Conservation (phyloP, 2,797 vertebrate species). For the Chelon auratus region DNA sequence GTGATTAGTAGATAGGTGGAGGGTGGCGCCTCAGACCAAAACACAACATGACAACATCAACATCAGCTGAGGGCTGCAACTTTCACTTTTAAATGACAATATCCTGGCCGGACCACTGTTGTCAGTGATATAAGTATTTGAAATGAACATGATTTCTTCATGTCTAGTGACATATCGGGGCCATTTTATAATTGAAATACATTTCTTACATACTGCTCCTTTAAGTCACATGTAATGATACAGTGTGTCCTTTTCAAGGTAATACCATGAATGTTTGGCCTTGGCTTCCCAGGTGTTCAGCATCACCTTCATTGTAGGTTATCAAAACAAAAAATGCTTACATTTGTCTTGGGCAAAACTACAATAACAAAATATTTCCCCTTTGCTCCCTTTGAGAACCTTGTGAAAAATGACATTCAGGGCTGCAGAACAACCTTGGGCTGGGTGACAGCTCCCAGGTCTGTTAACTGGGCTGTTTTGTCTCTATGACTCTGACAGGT, state of each 20-base stretch:
- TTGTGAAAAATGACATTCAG: constrained; percentile 73
- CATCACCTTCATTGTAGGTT: constrained; percentile 69
- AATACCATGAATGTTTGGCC: constrained; percentile 60
- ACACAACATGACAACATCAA: too few relatives aligned
- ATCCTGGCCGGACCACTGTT: too few relatives aligned
- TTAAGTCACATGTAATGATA: constrained; percentile 30
- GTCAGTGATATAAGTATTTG: too few relatives aligned
- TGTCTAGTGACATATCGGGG: too few relatives aligned
- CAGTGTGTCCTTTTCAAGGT: constrained; percentile 64
- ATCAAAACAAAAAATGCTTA: constrained; percentile 70
- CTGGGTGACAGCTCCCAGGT: constrained; percentile 54
- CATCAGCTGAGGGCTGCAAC: too few relatives aligned
- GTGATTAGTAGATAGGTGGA: too few relatives aligned
- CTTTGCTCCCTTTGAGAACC: constrained; percentile 71
- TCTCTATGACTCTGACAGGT: constrained; percentile 74
- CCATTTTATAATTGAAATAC: too few relatives aligned
- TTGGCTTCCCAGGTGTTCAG: constrained; percentile 66
- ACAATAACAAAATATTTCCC: constrained; percentile 73
- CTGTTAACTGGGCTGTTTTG: constrained; percentile 77
- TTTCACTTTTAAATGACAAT: too few relatives aligned
- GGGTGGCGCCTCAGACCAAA: too few relatives aligned
- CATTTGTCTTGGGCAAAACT: constrained; percentile 68
- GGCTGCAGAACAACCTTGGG: constrained; percentile 77
- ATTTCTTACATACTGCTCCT: too few relatives aligned
- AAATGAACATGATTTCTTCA: too few relatives aligned